Base-by-base conservation (phyloP, 1,140 invertebrate genomes). In the Panagrolaimus sp. region DNA sequence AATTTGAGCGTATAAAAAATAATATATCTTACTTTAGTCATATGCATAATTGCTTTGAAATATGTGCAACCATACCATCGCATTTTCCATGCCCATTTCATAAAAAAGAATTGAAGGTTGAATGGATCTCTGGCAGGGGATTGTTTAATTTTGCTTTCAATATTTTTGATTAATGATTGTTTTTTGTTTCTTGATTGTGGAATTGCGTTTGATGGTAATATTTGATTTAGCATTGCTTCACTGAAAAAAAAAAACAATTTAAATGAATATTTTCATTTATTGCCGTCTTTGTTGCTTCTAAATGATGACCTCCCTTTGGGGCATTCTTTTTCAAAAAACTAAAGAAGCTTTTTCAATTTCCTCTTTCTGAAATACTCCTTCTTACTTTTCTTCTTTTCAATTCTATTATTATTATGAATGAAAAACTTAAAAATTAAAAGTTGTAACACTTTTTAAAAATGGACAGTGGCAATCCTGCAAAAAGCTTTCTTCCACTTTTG, bases 21-120 rank as follows among this genome's bases (percentile, higher is more conserved):
- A 23, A 3, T 13, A 11, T 20, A 4, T 25, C 51, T 27, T 25
- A 57, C 51, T 16, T 16, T 20, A 16, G 14, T 57, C 51, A 57
- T 57, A 27, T 57, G 51, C 51, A 57, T 57, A 11, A 27, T 57
- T 27, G 51, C 51, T 27, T 57, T 57, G 51, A 57, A 57, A 23
- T 57, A 57, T 27, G 51, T 57, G 51, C 51, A 57, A 25, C 51
- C 51, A 16, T 57, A 57, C 51, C 51, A 57, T 57, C 51, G 51
- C 51, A 57, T 57, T 20, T 25, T 20, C 51, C 51, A 57, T 20
- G 20, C 20, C 11, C 13, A 27, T 11, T 57, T 27, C 51, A 57
- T 57, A 16, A 57, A 57, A 27, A 20, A 27, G 9, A 25, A 25
- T 27, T 57, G 51, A 2, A 57, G n/a, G 13, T 14, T 57, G 51